These are phyloP conservation scores for Drosophila monieri DNA, from an alignment of 2,888 invertebrate genomes.

Conservation along the genomic window DNA sequence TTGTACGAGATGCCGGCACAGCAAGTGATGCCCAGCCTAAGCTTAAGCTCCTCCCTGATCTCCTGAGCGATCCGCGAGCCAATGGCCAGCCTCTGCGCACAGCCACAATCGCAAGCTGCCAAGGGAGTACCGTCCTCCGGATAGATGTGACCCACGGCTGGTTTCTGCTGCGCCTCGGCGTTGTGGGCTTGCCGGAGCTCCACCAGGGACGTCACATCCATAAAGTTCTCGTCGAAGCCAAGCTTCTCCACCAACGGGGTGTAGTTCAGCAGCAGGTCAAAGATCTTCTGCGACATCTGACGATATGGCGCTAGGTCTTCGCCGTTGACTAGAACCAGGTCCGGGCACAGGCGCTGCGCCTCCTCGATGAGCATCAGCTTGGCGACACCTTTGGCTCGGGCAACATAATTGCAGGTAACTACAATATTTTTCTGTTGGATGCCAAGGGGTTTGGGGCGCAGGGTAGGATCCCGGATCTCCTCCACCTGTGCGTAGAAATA, in stretches of 20 bases:
- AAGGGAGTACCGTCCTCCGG: slow-evolving; percentile 85
- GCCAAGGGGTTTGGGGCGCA: slow-evolving; percentile 89
- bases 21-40: slow-evolving; percentile 89
- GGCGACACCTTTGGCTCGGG: slow-evolving; percentile 89
- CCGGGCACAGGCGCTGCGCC: slow-evolving; percentile 89
- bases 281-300: slow-evolving; percentile 90
- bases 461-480: slow-evolving; percentile 89
- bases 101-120: slow-evolving; percentile 90
- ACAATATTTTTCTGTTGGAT: slow-evolving; percentile 93
- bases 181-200: slow-evolving; percentile 65
- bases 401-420: slow-evolving; percentile 93
- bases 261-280: slow-evolving; percentile 88
- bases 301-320: slow-evolving; percentile 93
- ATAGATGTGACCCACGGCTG: slow-evolving; percentile 85
- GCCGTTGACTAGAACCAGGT: slow-evolving; percentile 90
- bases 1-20: slow-evolving; percentile 94
- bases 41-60: slow-evolving; percentile 88
- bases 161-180: slow-evolving; percentile 57
- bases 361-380: slow-evolving; percentile 92
- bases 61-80: slow-evolving; percentile 91
- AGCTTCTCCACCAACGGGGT: slow-evolving; percentile 91
- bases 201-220: slow-evolving; percentile 89
- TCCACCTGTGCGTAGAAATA: slow-evolving; percentile 95
- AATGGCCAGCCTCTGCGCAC: slow-evolving; percentile 87
- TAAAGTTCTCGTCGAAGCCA: slow-evolving; percentile 93